A percentile compares a stretch with the other conserved stretches of the same genome.
These are phyloP conservation scores for Pterobdella sp. DNA, from an alignment of 2,888 invertebrate genomes.

Conservation along the genomic window DNA sequence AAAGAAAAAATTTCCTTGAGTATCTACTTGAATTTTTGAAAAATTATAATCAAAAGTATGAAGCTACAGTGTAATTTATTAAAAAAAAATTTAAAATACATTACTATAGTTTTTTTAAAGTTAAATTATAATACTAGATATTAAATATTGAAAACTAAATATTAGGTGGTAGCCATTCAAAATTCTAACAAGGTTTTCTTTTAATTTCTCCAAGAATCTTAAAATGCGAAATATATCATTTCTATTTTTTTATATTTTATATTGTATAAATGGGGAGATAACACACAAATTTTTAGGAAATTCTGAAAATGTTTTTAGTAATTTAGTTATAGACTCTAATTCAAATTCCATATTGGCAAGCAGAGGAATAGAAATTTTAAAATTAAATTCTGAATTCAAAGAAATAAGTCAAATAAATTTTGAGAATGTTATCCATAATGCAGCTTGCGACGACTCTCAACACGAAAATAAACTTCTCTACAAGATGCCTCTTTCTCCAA, in stretches of 20 bases:
- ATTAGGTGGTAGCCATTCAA: too few species aligned
- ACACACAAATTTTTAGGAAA: background rate
- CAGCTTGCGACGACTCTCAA: background rate
- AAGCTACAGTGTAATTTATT: too few species aligned
- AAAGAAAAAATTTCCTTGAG: too few species aligned
- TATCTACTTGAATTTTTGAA: too few species aligned
- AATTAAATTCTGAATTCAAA: background rate
- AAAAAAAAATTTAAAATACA: too few species aligned
- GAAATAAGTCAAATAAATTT: background rate
- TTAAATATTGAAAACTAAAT: too few species aligned
- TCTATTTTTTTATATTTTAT: background rate
- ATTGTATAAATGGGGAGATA: background rate
- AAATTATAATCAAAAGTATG: too few species aligned
- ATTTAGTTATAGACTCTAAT: background rate
- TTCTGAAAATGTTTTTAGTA: background rate
- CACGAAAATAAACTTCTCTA: too few species aligned
- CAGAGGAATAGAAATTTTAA: background rate
- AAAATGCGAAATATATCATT: background rate
- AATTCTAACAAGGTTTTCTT: too few species aligned
- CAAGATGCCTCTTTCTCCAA: background rate
- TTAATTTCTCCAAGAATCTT: too few species aligned
- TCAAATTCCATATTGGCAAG: background rate
- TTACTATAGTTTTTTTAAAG: too few species aligned
- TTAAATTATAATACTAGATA: too few species aligned
- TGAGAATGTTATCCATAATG: background rate